Evolutionary conservation across 2,797 vertebrate species (phyloP).

Genomic region (Selene dorsalis): DNA sequence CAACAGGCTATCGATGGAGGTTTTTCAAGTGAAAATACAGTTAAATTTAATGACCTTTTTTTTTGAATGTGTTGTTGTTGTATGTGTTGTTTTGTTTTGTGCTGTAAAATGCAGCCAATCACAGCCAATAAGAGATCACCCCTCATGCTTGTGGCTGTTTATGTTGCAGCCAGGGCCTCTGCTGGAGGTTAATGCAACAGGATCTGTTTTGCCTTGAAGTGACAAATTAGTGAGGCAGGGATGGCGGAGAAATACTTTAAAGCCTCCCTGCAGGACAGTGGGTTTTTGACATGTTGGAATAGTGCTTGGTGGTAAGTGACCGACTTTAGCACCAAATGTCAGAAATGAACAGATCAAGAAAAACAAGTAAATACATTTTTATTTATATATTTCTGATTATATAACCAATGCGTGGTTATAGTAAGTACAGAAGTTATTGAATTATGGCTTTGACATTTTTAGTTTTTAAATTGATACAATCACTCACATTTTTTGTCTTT

Average conservation of each 20-base stretch:
- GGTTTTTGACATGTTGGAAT: neutral
- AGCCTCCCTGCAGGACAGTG: slow-evolving; percentile 1
- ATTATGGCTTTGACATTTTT: neutral
- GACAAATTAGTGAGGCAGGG: slow-evolving; percentile 31
- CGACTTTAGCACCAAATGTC: neutral
- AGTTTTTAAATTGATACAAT: neutral
- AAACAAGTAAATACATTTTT: neutral
- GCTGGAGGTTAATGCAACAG: slow-evolving; percentile 29
- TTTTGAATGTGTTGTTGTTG: too few species aligned
- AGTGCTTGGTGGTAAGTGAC: neutral
- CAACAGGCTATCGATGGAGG: neutral
- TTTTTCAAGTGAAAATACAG: neutral
- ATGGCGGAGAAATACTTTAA: slow-evolving; percentile 16
- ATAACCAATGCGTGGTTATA: neutral
- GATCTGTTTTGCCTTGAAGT: slow-evolving; percentile 33
- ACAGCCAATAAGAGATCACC: neutral
- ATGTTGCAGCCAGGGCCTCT: slow-evolving; percentile 23
- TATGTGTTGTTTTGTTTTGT: too few species aligned
- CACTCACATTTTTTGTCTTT: neutral
- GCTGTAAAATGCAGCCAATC: slow-evolving; percentile 5
- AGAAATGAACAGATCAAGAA: neutral
- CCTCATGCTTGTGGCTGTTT: slow-evolving; percentile 3
- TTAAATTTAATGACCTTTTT: neutral
- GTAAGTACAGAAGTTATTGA: neutral
- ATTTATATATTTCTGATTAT: neutral